These are phyloP conservation scores for Scophthalmus maximus DNA, from an alignment of 2,113 vertebrate species.

Conservation along the genomic window DNA sequence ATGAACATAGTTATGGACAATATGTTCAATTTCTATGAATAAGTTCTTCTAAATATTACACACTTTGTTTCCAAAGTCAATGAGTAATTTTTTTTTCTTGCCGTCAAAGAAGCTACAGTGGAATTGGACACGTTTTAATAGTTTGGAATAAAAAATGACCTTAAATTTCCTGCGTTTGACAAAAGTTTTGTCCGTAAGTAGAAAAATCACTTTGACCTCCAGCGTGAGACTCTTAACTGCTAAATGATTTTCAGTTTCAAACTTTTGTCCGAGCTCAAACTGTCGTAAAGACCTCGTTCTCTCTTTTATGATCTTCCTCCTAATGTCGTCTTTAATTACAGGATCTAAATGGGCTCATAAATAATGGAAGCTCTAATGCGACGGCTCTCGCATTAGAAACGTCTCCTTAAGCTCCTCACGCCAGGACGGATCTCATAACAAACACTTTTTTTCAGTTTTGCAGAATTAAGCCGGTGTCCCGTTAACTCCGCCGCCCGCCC, in stretches of 20 bases:
- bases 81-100: too few species aligned
- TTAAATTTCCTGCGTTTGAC: not conserved
- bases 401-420: not conserved
- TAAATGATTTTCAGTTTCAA: conserved; percentile 6
- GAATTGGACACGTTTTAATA: too few species aligned
- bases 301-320: conserved; percentile 10
- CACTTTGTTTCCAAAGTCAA: too few species aligned
- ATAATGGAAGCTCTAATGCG: conserved; percentile 26
- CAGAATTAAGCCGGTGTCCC: not conserved
- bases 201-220: not conserved
- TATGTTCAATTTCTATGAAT: too few species aligned
- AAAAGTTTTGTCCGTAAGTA: not conserved
- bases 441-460: conserved; percentile 4
- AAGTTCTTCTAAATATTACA: too few species aligned
- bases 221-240: too few species aligned
- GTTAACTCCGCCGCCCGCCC: conserved; percentile 8
- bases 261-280: not conserved
- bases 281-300: not conserved
- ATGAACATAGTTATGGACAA: too few species aligned
- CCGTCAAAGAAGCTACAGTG: too few species aligned
- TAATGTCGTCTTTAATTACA: conserved; percentile 29
- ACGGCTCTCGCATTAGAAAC: conserved; percentile 8
- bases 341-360: conserved; percentile 26
- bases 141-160: too few species aligned
- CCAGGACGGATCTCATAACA: conserved; percentile 16